These are phyloP conservation scores for Uloborus plumipes DNA, from an alignment of 2,888 invertebrate genomes.

Conservation along the genomic window DNA sequence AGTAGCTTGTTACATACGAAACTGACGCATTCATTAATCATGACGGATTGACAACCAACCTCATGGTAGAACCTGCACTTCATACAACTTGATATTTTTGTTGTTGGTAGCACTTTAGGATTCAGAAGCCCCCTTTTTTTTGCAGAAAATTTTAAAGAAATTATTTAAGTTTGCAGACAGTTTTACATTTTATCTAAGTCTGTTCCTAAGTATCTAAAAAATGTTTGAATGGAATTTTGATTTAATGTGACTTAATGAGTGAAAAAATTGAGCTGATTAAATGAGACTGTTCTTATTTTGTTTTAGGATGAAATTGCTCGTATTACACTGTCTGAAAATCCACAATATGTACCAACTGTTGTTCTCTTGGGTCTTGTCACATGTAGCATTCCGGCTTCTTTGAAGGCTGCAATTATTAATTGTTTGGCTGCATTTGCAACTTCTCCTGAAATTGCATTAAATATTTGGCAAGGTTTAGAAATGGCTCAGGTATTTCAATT, in stretches of 20 bases:
- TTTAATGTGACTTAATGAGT: neutral
- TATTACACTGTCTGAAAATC: constrained; percentile 86
- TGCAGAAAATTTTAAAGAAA: no score
- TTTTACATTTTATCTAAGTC: no score
- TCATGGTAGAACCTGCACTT: no score
- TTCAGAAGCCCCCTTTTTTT: no score
- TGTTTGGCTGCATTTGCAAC: constrained; percentile 86
- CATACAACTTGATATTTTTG: no score
- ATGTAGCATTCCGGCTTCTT: constrained; percentile 85
- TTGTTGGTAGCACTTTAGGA: no score
- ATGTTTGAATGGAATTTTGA: neutral
- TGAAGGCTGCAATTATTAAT: constrained; percentile 87
- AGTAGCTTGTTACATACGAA: no score
- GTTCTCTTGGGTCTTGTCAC: constrained; percentile 85
- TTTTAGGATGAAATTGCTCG: constrained; percentile 83
- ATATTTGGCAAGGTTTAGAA: constrained; percentile 89
- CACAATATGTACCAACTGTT: constrained; percentile 87
- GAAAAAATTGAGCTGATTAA: no score
- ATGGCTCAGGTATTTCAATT: constrained; percentile 77
- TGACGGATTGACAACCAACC: no score
- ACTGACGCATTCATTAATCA: no score
- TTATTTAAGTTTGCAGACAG: no score
- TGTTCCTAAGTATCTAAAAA: neutral
- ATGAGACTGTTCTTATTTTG: neutral
- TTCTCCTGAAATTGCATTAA: constrained; percentile 81